phyloP scores from a whole-genome alignment of 2,888 invertebrate genomes.

The Isoperla grammatica region DNA sequence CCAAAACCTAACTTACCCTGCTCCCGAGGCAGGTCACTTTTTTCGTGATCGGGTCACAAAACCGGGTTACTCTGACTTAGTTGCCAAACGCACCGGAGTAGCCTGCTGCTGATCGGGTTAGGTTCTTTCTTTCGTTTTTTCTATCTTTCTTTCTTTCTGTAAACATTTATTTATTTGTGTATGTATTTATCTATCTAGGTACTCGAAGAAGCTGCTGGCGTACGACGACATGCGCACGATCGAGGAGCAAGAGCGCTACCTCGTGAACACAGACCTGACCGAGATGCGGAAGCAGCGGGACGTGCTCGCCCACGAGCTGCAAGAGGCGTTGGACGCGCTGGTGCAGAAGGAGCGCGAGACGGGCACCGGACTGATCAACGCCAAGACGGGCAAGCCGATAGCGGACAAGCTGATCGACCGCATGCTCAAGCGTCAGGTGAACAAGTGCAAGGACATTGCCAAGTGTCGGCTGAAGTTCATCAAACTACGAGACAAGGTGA shows the following conservation, averaged over 20 bases:
- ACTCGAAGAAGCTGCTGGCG: conserved; percentile 37
- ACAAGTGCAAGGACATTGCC: conserved; percentile 37
- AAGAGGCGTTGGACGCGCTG: conserved; percentile 34
- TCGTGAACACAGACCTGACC: background rate
- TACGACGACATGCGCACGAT: conserved; percentile 33
- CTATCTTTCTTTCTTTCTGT: too few relatives aligned
- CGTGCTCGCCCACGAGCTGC: conserved; percentile 24
- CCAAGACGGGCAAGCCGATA: conserved; percentile 40
- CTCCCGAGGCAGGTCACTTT: too few relatives aligned
- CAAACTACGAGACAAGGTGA: conserved; percentile 38
- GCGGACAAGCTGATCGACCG: conserved; percentile 35
- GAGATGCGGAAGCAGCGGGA: background rate
- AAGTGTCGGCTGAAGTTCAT: conserved; percentile 39
- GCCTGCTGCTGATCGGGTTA: too few relatives aligned
- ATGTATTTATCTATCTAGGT: too few relatives aligned
- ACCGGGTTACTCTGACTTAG: too few relatives aligned
- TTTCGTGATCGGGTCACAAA: too few relatives aligned
- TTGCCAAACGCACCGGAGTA: too few relatives aligned
- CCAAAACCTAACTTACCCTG: too few relatives aligned
- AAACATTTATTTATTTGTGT: too few relatives aligned
- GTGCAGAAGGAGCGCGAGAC: conserved; percentile 38
- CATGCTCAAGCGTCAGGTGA: conserved; percentile 37
- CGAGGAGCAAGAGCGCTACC: conserved; percentile 31
- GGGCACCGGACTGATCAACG: conserved; percentile 39
- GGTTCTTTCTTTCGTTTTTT: too few relatives aligned